phyloP scores from a whole-genome alignment of 2,888 invertebrate genomes.

The Rugalucina vietnamica region DNA sequence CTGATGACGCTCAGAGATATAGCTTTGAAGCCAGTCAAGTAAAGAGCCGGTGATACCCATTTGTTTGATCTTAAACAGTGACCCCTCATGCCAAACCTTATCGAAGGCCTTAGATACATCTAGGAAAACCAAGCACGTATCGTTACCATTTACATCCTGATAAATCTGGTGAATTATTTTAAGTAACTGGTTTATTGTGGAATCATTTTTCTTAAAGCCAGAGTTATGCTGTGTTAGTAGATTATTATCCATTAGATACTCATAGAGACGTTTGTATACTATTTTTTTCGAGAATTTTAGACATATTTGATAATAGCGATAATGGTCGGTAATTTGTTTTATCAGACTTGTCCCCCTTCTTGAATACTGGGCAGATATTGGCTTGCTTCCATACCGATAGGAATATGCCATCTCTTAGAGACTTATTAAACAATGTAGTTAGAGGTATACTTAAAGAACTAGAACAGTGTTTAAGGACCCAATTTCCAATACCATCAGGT shows the following conservation, averaged over 20 bases:
- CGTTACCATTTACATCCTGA: neutral
- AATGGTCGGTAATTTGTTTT: neutral
- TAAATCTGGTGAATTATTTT: neutral
- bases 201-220: neutral
- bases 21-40: neutral
- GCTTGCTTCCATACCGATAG: slow-evolving; percentile 29
- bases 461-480: neutral
- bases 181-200: neutral
- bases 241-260: neutral
- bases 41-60: neutral
- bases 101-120: neutral
- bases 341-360: slow-evolving; percentile 11
- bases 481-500: neutral
- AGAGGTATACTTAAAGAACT: neutral
- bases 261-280: neutral
- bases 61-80: neutral
- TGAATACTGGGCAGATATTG: slow-evolving; percentile 22
- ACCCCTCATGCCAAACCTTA: neutral
- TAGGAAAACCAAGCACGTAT: neutral
- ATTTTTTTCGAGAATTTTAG: neutral
- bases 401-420: slow-evolving; percentile 6
- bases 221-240: neutral
- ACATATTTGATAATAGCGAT: neutral
- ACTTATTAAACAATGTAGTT: slow-evolving; percentile 23
- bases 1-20: neutral